Evolutionary conservation across 2,888 invertebrate species (phyloP).

Genomic region (Carabus problematicus): DNA sequence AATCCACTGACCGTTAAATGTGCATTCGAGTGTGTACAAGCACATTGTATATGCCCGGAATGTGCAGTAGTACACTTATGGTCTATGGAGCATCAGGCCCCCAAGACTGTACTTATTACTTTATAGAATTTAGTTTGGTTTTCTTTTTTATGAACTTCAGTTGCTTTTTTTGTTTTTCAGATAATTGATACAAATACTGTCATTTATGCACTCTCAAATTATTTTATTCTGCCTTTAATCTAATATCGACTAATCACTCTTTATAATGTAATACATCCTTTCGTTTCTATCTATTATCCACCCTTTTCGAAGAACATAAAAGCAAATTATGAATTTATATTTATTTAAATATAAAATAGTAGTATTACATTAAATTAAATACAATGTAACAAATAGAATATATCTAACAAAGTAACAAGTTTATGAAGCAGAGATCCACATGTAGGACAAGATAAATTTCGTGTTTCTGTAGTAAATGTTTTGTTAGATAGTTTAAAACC

Average conservation of each 20-base stretch:
- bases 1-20: too few species aligned
- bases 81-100: too few species aligned
- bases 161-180: background rate
- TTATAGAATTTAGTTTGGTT: background rate
- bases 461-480: slow-evolving; percentile 1
- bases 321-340: background rate
- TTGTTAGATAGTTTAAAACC: background rate
- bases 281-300: too few species aligned
- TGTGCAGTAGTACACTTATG: too few species aligned
- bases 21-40: too few species aligned
- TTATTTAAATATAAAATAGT: background rate
- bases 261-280: too few species aligned
- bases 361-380: background rate
- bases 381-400: background rate
- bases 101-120: background rate
- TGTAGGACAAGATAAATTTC: slow-evolving; percentile 2
- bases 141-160: background rate
- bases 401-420: background rate
- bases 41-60: too few species aligned
- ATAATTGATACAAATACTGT: background rate
- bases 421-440: background rate
- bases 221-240: too few species aligned
- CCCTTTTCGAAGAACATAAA: too few species aligned
- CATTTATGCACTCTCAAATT: too few species aligned
- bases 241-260: too few species aligned